These are phyloP conservation scores for Stichodactyla helianthus DNA, from an alignment of 64 coral and sea anemone genomes.

Conservation along the genomic window DNA sequence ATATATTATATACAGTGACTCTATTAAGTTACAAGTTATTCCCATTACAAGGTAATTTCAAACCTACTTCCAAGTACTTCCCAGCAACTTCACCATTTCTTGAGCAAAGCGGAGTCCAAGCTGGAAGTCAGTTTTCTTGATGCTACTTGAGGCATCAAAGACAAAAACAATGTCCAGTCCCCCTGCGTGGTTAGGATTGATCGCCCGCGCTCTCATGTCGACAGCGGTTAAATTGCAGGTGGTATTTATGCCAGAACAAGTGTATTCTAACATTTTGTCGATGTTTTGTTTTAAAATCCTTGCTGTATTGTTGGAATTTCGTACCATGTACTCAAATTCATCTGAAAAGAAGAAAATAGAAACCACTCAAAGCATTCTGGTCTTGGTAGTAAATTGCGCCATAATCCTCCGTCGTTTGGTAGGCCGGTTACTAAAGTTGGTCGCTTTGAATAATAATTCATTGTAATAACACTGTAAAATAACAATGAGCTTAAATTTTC, in stretches of 20 bases:
- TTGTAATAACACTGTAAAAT: too few relatives aligned
- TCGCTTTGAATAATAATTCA: too few relatives aligned
- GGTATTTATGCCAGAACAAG: constrained; percentile 50
- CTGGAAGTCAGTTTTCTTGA: constrained; percentile 41
- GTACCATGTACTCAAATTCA: constrained; percentile 44
- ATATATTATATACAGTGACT: too few relatives aligned
- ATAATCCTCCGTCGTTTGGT: too few relatives aligned
- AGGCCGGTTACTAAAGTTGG: too few relatives aligned
- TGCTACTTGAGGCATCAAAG: constrained; percentile 73
- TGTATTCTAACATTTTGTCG: constrained; percentile 54
- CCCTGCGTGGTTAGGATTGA: constrained; percentile 23
- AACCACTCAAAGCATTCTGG: too few relatives aligned
- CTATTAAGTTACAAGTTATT: neutral
- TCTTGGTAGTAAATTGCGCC: too few relatives aligned
- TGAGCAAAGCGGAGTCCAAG: constrained; percentile 45
- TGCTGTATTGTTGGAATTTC: constrained; percentile 46
- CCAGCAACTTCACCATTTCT: constrained; percentile 42
- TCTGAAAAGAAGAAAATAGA: neutral
- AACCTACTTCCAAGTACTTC: constrained; percentile 40
- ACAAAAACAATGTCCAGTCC: constrained; percentile 82
- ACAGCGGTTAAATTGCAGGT: constrained; percentile 22
- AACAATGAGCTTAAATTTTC: too few relatives aligned
- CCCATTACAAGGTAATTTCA: too few relatives aligned
- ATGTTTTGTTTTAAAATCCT: constrained; percentile 41
- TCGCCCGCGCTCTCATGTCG: constrained; percentile 43